Conservation (phyloP, 2,888 invertebrate genomes). For the Thereva nobilitata region DNA sequence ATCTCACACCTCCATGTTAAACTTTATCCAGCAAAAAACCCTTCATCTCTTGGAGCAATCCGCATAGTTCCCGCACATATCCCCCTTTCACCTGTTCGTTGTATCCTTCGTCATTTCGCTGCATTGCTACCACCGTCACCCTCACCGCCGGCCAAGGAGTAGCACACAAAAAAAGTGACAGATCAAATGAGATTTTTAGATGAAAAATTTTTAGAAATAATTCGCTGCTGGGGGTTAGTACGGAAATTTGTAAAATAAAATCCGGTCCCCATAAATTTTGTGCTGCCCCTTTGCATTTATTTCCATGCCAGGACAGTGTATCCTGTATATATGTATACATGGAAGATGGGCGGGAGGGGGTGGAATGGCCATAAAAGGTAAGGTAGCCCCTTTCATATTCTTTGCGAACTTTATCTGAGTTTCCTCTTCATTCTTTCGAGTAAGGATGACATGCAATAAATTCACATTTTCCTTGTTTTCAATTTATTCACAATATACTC, state of each 20-base stretch:
- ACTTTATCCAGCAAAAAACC: too few relatives aligned
- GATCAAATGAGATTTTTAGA: constrained; percentile 33
- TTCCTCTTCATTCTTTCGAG: constrained; percentile 2
- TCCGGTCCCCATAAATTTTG: constrained; percentile 29
- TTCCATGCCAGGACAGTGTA: background rate
- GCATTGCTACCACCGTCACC: too few relatives aligned
- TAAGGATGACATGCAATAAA: constrained; percentile 25
- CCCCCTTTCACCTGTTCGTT: too few relatives aligned
- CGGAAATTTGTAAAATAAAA: constrained; percentile 32
- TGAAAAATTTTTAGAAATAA: constrained; percentile 32
- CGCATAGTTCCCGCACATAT: too few relatives aligned
- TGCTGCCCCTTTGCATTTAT: constrained; percentile 8
- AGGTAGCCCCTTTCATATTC: background rate
- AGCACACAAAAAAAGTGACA: constrained; percentile 8
- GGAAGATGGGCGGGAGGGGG: too few relatives aligned
- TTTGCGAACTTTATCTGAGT: constrained; percentile 3
- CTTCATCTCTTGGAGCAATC: too few relatives aligned
- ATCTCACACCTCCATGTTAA: too few relatives aligned
- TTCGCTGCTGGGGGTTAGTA: constrained; percentile 23
- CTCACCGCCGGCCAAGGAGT: too few relatives aligned
- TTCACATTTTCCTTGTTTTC: constrained; percentile 28
- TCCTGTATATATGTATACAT: too few relatives aligned
- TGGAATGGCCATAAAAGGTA: background rate
- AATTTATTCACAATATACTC: constrained; percentile 19
- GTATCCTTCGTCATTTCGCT: too few relatives aligned